Evolutionary conservation across 2,797 vertebrate genomes (phyloP).

Genomic region (Gorsachius magnificus): DNA sequence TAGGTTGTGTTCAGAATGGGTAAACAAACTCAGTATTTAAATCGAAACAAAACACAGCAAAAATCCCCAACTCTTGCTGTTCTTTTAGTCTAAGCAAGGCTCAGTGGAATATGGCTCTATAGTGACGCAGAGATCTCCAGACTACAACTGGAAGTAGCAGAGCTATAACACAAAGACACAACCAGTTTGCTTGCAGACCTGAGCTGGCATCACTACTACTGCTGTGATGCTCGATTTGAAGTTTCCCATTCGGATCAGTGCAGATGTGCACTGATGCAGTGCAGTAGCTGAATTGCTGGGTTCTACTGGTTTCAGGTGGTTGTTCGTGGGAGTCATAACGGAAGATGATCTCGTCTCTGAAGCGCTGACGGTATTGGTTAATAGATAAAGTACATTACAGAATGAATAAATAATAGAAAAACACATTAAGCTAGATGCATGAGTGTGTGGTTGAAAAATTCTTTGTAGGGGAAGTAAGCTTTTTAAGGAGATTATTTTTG

Average conservation of each 20-base stretch:
- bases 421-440: background rate
- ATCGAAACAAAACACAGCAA: background rate
- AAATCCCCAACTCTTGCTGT: background rate
- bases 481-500: background rate
- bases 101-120: background rate
- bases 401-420: background rate
- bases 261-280: background rate
- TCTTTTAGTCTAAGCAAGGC: background rate
- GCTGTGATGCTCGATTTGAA: background rate
- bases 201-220: background rate
- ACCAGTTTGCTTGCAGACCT: background rate
- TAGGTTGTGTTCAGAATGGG: background rate
- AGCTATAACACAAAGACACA: background rate
- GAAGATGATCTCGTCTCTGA: background rate
- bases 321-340: background rate
- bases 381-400: background rate
- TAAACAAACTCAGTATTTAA: background rate
- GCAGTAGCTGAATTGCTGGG: background rate
- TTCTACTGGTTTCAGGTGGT: background rate
- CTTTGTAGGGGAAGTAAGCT: background rate
- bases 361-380: background rate
- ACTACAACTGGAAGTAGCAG: background rate
- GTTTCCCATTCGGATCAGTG: rapidly evolving
- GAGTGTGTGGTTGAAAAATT: background rate
- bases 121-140: background rate